A percentile compares a stretch with the other conserved stretches of the same genome.
These are phyloP conservation scores for Centropus unirufus DNA, from an alignment of 2,113 vertebrate species.

Conservation along the genomic window DNA sequence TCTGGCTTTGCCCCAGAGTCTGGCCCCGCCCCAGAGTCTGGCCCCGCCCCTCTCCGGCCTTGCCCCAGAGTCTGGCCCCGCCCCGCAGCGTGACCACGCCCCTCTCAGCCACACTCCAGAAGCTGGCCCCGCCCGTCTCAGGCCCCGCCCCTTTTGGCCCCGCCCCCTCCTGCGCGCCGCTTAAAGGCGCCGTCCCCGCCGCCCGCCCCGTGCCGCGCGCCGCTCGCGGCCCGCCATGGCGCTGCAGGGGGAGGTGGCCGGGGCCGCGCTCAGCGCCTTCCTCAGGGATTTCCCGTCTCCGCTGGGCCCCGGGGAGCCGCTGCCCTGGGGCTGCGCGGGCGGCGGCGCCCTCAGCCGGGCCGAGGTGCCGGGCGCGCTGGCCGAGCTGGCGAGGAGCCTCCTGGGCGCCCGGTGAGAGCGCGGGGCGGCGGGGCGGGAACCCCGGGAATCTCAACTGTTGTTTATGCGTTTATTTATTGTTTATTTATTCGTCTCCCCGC, in stretches of 20 bases:
- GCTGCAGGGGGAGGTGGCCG: conserved; percentile 34
- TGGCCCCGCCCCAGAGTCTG: too few relatives aligned
- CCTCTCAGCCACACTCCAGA: too few relatives aligned
- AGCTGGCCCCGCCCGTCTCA: too few relatives aligned
- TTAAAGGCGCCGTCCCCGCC: background rate
- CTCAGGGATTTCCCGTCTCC: conserved; percentile 80
- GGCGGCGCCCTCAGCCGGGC: conserved; percentile 66
- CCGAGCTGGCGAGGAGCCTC: conserved; percentile 79
- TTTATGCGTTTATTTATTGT: too few relatives aligned
- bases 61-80: too few relatives aligned
- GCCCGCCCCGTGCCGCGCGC: background rate
- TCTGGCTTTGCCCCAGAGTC: too few relatives aligned
- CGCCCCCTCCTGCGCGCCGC: too few relatives aligned
- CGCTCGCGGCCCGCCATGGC: background rate
- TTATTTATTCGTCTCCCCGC: too few relatives aligned
- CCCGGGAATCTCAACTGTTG: too few relatives aligned
- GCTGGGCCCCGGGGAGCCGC: conserved; percentile 64
- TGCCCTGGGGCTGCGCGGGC: conserved; percentile 77
- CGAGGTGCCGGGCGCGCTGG: conserved; percentile 84
- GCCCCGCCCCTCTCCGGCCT: too few relatives aligned
- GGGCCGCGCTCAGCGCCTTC: conserved; percentile 76
- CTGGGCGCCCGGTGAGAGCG: conserved; percentile 79
- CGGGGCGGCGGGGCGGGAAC: background rate
- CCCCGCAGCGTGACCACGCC: too few relatives aligned
- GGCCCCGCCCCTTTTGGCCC: too few relatives aligned